Conservation (phyloP, 1,140 invertebrate genomes). For the Tribolium madens region DNA sequence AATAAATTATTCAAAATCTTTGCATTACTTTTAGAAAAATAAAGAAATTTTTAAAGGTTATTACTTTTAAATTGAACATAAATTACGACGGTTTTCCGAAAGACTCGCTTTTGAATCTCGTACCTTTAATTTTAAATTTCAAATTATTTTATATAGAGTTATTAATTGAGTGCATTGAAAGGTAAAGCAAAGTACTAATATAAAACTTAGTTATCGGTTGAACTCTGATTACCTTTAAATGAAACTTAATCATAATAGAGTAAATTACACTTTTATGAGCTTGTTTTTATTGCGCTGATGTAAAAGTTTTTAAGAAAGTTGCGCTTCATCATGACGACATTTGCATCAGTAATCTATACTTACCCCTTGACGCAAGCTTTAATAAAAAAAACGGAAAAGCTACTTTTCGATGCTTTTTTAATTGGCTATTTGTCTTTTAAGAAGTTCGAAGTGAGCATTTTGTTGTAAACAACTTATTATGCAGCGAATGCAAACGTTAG, state of each 20-base stretch:
- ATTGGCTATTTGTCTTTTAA: background rate
- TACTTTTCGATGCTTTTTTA: constrained; percentile 6
- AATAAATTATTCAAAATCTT: background rate
- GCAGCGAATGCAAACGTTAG: background rate
- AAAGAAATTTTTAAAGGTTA: constrained; percentile 19
- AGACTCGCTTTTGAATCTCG: background rate
- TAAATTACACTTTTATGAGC: constrained; percentile 8
- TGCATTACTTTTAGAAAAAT: background rate
- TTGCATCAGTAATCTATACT: constrained; percentile 37
- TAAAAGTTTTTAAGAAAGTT: constrained; percentile 35
- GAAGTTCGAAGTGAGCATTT: background rate
- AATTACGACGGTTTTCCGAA: background rate
- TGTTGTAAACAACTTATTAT: constrained; percentile 14
- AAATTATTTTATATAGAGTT: background rate
- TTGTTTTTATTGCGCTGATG: constrained; percentile 8
- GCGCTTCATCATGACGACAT: constrained; percentile 23
- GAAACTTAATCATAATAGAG: background rate
- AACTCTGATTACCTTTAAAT: background rate
- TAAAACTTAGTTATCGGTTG: background rate
- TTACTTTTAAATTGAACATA: constrained; percentile 24
- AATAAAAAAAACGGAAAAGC: constrained; percentile 20
- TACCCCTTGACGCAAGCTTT: constrained; percentile 5
- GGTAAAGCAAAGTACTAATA: background rate
- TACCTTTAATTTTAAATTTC: background rate
- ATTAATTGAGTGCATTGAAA: background rate